Evolutionary conservation across 2,888 invertebrate species (phyloP).

Genomic region (Protonemura montana): DNA sequence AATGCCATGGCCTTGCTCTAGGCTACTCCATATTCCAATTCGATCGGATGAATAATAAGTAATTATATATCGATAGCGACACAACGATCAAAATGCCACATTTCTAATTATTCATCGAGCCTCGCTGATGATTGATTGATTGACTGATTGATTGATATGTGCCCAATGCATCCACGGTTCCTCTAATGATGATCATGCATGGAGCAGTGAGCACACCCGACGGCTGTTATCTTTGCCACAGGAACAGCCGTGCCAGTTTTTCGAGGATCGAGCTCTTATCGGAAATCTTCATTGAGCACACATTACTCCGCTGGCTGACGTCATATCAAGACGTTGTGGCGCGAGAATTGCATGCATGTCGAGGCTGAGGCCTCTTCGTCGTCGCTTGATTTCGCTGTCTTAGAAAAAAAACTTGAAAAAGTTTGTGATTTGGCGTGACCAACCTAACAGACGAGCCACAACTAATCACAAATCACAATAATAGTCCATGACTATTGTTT

Average conservation of each 20-base stretch:
- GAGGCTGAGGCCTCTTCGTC: not conserved
- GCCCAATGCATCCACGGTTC: not conserved
- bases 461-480: not conserved
- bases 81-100: not conserved
- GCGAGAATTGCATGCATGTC: conserved; percentile 7
- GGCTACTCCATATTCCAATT: not conserved
- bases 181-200: not conserved
- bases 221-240: not conserved
- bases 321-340: not conserved
- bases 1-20: not conserved
- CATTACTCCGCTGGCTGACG: not conserved
- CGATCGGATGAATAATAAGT: not conserved
- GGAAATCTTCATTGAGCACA: not conserved
- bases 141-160: not conserved
- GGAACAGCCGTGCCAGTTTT: not conserved
- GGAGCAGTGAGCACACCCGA: not conserved
- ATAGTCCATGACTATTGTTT: not conserved
- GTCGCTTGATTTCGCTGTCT: not conserved
- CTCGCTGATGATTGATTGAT: not conserved
- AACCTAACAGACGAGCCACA: not conserved
- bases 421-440: not conserved
- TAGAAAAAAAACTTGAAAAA: not conserved
- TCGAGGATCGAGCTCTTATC: not conserved
- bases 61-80: not conserved
- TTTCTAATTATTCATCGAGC: not conserved